Base-by-base conservation (phyloP, 1,140 invertebrate species). In the Aphelinus atriplicis region DNA sequence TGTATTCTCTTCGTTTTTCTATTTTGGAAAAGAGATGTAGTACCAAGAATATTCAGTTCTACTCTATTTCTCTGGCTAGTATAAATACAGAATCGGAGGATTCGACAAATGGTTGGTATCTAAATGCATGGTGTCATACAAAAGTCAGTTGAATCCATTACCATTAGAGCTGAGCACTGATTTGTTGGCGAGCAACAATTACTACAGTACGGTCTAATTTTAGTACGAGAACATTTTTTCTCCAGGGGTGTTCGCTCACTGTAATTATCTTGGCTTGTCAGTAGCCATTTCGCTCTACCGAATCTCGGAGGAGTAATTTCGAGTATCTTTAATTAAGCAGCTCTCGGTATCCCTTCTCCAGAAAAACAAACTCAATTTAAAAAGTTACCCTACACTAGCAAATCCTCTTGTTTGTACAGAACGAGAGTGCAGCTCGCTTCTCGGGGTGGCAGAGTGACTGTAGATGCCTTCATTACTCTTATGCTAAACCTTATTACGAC, bases 301-400 rank as follows among this genome's bases (percentile, higher is more conserved):
- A 55, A 57, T n/a, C 61, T 61, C 58, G 48, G 43, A 43, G 47
- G 50, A 71, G 50, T 63, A 71, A 71, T 72, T 47, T 64, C 26
- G 70, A 65, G 61, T 72, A 56, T 65, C 53, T 65, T 58, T 73
- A 73, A 73, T 73, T 73, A 66, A 65, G 63, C 66, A 66, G 46
- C 26, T 26, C 26, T 26, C 26, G 26, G 26, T 26, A 26, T 26
- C 63, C 63, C 26, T 58, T 66, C 56, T 65, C 47, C 45, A 26
- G 10, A 66, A 60, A 65, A 43, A 1, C 43, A 43, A 65, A 50
- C 56, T 66, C 42, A 50, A 66, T 58, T 73, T 50, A 43, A 65
- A 64, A 63, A 47, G 53, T 71, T 7, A 63, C 53, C 5, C 45
- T 60, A 7, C 48, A 1, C 48, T 43, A 63, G n/a, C 3, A 26